A percentile compares a stretch with the other conserved stretches of the same genome.
Conservation (phyloP, 2,113 vertebrate genomes). For the Thomomys bottae region DNA sequence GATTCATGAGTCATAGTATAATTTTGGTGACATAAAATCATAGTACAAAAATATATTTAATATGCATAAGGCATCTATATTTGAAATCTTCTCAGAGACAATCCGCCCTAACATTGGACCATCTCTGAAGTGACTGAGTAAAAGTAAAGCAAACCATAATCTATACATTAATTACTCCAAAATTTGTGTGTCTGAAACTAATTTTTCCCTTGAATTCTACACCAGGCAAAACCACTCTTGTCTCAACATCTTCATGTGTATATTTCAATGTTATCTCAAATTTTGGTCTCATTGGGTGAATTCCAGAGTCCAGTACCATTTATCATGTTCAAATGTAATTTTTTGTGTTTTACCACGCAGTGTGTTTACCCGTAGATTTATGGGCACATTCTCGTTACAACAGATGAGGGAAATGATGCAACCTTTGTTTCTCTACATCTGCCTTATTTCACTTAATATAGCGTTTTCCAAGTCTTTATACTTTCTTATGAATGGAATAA, state of each 20-base stretch:
- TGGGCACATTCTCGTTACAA: too few species aligned
- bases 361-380: too few species aligned
- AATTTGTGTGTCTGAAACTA: background rate
- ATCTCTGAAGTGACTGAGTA: background rate
- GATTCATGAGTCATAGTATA: background rate
- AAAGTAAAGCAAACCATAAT: background rate
- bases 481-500: too few species aligned
- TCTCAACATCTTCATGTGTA: background rate
- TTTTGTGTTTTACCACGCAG: too few species aligned
- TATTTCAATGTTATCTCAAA: slow-evolving; percentile 31
- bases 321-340: too few species aligned
- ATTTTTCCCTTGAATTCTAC: slow-evolving; percentile 7
- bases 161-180: background rate
- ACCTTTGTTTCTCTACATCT: too few species aligned
- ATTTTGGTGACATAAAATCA: background rate
- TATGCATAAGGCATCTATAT: background rate
- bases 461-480: too few species aligned
- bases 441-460: too few species aligned
- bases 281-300: background rate
- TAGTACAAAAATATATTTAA: background rate
- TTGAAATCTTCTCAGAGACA: background rate
- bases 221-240: background rate
- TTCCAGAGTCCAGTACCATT: too few species aligned
- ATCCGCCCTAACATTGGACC: background rate
- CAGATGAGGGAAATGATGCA: too few species aligned